phyloP scores from a whole-genome alignment of 1,140 invertebrate genomes.

The Ceratina calcarata region DNA sequence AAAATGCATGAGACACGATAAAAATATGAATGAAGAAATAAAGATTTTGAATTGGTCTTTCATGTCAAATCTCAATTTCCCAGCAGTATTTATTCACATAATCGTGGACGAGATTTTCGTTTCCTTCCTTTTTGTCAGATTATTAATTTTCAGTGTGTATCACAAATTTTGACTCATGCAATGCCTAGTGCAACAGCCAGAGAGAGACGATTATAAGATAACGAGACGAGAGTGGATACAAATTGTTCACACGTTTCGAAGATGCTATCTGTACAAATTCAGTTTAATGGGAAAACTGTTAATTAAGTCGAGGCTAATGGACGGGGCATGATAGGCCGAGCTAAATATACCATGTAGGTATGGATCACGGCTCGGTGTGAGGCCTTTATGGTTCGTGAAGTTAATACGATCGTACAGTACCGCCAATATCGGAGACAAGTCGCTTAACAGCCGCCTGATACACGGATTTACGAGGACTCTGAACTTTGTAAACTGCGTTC shows the following conservation, averaged over 20 bases:
- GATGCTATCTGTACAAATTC: slow-evolving; percentile 29
- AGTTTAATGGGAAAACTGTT: slow-evolving; percentile 58
- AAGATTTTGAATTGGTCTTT: too few relatives aligned
- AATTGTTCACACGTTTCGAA: too few relatives aligned
- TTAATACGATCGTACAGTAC: slow-evolving; percentile 52
- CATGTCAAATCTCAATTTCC: too few relatives aligned
- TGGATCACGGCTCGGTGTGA: neutral
- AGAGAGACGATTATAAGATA: too few relatives aligned
- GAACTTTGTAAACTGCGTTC: neutral
- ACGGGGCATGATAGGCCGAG: neutral
- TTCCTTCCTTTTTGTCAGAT: too few relatives aligned
- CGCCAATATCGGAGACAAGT: slow-evolving; percentile 36
- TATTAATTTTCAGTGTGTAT: too few relatives aligned
- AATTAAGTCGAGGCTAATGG: slow-evolving; percentile 49
- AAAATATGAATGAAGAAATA: too few relatives aligned
- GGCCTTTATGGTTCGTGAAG: slow-evolving; percentile 46
- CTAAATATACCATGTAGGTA: slow-evolving; percentile 14
- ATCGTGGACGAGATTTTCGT: too few relatives aligned
- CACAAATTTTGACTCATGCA: too few relatives aligned
- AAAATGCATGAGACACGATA: too few relatives aligned
- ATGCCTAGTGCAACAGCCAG: too few relatives aligned
- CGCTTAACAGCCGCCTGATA: slow-evolving; percentile 20
- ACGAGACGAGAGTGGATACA: neutral
- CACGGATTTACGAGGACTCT: neutral
- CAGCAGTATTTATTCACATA: too few relatives aligned